Evolutionary conservation across 2,113 vertebrate genomes (phyloP), one percentile per base, ranked within the genome.

Genomic region (Tapirus terrestris): DNA sequence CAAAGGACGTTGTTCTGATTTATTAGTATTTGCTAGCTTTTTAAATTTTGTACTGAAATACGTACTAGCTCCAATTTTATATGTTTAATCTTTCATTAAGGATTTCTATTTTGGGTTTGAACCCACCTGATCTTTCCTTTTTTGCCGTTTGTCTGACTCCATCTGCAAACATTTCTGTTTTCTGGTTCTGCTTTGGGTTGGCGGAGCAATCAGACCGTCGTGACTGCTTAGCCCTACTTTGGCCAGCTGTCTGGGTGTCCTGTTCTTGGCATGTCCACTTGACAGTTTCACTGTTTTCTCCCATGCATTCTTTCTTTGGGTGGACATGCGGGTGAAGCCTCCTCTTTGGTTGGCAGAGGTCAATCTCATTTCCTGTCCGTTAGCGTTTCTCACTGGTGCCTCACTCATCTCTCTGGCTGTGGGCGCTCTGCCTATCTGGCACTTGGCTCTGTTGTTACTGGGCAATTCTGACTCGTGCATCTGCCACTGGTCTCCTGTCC

Each of bases 31-130:
- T 88, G 56, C 29, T 91, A 18, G 51, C 31, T 45, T 89, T 68
- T 5, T 79, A 91, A 86, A 73, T 89, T 83, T 94, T 60, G 13
- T 70, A 48, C 81, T 84, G 83, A 65, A 92, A 70, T 53, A 11
- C 68, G 81, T 73, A 33, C 80, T 89, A 89, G 25, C 17, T 95
- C 72, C 27, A 67, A 12, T 96, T 73, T 93, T 76, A 72, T 84
- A 96, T 60, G 39, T 80, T 96, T 87, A 18, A 31, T 56, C 39
- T 95, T 84, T 79, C 33, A 43, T 75, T 56, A 23, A 20, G 9
- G 0, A 82, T 93, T 89, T 89, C 20, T n/a, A 2, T 86, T 91
- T 61, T 13, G n/a, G 16, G n/a, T 76, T 87, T 90, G 58, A 73
- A 89, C 63, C 20, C 79, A 31, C 27, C 83, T 63, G 70, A 8